These are phyloP conservation scores for Drosophila willistoni DNA, from an alignment of 1,140 invertebrate genomes.

Conservation along the genomic window DNA sequence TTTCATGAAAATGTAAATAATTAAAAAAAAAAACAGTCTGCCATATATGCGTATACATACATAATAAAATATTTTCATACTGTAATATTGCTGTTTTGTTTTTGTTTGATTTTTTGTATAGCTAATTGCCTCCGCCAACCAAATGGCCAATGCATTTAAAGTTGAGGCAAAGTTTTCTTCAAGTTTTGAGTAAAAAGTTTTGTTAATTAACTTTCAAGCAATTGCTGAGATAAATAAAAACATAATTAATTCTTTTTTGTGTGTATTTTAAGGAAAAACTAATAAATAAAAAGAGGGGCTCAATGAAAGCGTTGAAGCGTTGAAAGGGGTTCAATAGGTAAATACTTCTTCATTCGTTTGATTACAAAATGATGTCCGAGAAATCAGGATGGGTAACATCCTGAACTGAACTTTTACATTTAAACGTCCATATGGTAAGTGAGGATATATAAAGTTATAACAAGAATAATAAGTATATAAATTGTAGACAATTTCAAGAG, in stretches of 20 bases:
- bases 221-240: conserved; percentile 6
- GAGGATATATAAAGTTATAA: too few species aligned
- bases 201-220: conserved; percentile 18
- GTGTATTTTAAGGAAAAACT: neutral
- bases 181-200: conserved; percentile 18
- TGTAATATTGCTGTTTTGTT: conserved; percentile 5
- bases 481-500: too few species aligned
- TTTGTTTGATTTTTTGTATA: conserved; percentile 4
- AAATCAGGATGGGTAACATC: too few species aligned
- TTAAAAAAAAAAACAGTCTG: conserved; percentile 32
- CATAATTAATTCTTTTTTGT: conserved; percentile 19
- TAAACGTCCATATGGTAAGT: too few species aligned
- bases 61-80: neutral
- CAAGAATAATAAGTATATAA: too few species aligned
- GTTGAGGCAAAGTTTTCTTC: conserved; percentile 18
- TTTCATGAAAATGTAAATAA: conserved; percentile 32
- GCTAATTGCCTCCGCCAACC: neutral
- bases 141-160: neutral
- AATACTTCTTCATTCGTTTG: neutral
- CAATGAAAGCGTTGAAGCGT: neutral
- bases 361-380: too few species aligned
- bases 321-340: too few species aligned
- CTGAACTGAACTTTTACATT: too few species aligned
- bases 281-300: neutral
- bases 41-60: conserved; percentile 10